These are phyloP conservation scores for Megaceryle maxima DNA, from an alignment of 2,113 vertebrate species.

Conservation along the genomic window DNA sequence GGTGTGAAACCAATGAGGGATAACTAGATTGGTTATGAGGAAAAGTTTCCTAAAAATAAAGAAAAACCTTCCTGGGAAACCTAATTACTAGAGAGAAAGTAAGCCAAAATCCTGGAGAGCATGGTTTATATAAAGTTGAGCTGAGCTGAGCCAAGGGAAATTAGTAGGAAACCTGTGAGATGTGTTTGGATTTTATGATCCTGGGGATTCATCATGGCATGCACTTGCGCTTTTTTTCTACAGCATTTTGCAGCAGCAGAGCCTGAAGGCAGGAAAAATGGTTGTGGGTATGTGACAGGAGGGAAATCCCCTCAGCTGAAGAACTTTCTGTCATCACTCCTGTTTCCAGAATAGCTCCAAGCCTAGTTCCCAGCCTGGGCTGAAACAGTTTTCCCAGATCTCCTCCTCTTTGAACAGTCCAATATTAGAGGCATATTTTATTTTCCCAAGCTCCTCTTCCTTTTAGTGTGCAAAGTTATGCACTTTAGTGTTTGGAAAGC, in stretches of 20 bases:
- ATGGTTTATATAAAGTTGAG: background rate
- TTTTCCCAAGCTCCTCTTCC: background rate
- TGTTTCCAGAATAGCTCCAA: background rate
- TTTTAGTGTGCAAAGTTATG: background rate
- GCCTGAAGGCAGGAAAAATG: background rate
- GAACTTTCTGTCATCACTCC: background rate
- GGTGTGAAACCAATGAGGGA: background rate
- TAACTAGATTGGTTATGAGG: background rate
- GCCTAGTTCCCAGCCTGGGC: background rate
- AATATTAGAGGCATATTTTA: background rate
- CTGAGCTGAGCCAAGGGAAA: conserved; percentile 22
- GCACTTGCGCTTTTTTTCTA: background rate
- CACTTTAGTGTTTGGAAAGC: background rate
- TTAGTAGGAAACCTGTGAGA: conserved; percentile 9
- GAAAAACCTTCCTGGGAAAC: background rate
- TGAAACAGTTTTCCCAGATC: background rate
- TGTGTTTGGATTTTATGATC: conserved; percentile 9
- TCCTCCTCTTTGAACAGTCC: background rate
- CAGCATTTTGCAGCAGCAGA: background rate
- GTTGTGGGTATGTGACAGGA: background rate
- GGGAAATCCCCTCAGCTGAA: background rate
- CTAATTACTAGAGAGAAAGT: background rate
- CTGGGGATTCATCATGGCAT: background rate
- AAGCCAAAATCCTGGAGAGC: conserved; percentile 13
- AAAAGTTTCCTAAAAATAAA: conserved; percentile 14